Evolutionary conservation across 2,888 invertebrate genomes (phyloP).

Genomic region (Smittia aterrima): DNA sequence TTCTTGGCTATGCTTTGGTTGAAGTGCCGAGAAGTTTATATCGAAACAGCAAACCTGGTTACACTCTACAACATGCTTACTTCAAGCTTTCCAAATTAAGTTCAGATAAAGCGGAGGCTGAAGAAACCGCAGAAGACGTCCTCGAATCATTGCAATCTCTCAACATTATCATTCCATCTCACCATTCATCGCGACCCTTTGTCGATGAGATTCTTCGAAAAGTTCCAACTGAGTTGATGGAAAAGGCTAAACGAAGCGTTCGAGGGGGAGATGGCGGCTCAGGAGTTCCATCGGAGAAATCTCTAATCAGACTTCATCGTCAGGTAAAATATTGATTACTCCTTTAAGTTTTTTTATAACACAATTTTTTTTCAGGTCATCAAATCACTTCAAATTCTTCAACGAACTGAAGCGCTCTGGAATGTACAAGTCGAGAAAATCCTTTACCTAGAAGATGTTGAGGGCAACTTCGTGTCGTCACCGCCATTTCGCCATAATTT

Average conservation of each 20-base stretch:
- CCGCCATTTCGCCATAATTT: conserved; percentile 39
- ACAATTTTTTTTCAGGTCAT: no score
- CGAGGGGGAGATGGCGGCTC: conserved; percentile 60
- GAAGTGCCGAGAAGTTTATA: conserved; percentile 91
- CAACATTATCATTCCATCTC: conserved; percentile 70
- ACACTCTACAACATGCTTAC: conserved; percentile 80
- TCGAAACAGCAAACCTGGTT: conserved; percentile 83
- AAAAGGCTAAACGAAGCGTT: conserved; percentile 63
- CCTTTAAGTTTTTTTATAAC: no score
- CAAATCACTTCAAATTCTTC: conserved; percentile 85
- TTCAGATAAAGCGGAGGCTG: conserved; percentile 94
- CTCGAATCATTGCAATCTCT: conserved; percentile 86
- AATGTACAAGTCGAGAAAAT: conserved; percentile 76
- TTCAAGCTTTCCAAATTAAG: conserved; percentile 93
- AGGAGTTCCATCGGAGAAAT: conserved; percentile 74
- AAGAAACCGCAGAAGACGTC: conserved; percentile 93
- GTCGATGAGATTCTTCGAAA: conserved; percentile 89
- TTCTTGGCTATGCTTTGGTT: conserved; percentile 84
- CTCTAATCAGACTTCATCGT: conserved; percentile 84
- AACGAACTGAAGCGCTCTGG: conserved; percentile 94
- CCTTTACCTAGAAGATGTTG: conserved; percentile 82
- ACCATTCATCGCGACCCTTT: conserved; percentile 72
- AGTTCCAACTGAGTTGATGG: conserved; percentile 75
- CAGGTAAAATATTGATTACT: no score
- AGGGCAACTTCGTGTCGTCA: conserved; percentile 60